These are phyloP conservation scores for Drosophila antonietae DNA, from an alignment of 2,888 invertebrate species.

Conservation along the genomic window DNA sequence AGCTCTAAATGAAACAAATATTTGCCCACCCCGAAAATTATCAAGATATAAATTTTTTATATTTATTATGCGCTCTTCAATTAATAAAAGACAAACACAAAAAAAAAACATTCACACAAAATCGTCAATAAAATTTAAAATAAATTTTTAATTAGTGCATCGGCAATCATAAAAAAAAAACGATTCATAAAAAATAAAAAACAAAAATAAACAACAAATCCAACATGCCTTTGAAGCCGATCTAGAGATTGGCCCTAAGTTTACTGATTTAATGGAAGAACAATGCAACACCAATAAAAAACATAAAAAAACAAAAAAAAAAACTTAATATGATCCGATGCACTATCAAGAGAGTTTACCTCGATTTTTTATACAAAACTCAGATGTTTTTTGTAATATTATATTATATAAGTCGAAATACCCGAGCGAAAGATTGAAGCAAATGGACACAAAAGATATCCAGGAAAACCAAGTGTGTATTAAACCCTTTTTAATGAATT, in stretches of 20 bases:
- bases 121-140: constrained; percentile 11
- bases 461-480: constrained; percentile 52
- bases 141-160: constrained; percentile 55
- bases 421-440: constrained; percentile 13
- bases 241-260: constrained; percentile 6
- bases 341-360: constrained; percentile 79
- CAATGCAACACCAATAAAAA: not conserved
- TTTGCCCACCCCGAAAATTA: constrained; percentile 60
- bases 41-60: constrained; percentile 16
- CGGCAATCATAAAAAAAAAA: constrained; percentile 35
- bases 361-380: constrained; percentile 78
- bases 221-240: constrained; percentile 14
- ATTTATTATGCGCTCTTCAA: constrained; percentile 33
- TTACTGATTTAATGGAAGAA: constrained; percentile 5
- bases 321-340: constrained; percentile 56
- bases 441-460: constrained; percentile 9
- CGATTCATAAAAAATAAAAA: constrained; percentile 19
- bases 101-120: constrained; percentile 7
- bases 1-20: constrained; percentile 56
- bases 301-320: not conserved
- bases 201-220: constrained; percentile 3
- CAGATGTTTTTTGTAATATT: constrained; percentile 67
- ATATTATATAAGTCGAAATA: constrained; percentile 58
- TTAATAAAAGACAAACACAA: constrained; percentile 10
- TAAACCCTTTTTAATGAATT: constrained; percentile 73